A percentile compares a stretch with the other conserved stretches of the same genome.
Evolutionary conservation across 23 tunicate genomes (phyloP).

Genomic region (Trididemnum nubilum): DNA sequence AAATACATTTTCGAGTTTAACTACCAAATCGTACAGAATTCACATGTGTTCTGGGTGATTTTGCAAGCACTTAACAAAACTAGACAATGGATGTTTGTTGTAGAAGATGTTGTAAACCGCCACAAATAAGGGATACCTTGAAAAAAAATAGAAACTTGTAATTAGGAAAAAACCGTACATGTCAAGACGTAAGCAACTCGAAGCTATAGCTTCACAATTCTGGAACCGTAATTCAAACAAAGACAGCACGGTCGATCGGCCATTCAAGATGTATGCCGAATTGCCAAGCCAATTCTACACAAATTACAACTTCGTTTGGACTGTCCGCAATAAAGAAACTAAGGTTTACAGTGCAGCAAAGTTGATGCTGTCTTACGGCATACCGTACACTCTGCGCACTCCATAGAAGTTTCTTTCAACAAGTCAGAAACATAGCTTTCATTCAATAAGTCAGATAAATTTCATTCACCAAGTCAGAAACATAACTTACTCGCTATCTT

Average conservation of each 20-base stretch:
- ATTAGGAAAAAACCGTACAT: background rate
- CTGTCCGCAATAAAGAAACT: no score
- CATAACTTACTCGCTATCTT: conserved; percentile 62
- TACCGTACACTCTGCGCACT: background rate
- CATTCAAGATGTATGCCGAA: no score
- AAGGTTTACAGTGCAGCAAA: no score
- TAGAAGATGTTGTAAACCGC: conserved; percentile 91
- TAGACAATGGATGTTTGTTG: conserved; percentile 61
- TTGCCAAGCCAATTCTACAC: no score
- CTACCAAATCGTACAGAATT: no score
- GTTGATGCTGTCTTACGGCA: background rate
- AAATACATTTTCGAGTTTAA: no score
- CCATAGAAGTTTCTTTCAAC: background rate
- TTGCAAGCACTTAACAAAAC: conserved; percentile 73
- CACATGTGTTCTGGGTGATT: conserved; percentile 96
- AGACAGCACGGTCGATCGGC: no score
- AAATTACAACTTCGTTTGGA: no score
- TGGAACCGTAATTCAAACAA: no score
- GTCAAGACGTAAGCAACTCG: background rate
- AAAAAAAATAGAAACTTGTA: no score
- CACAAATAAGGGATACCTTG: conserved; percentile 85
- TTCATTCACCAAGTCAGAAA: background rate
- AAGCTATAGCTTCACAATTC: background rate
- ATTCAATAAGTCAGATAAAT: background rate
- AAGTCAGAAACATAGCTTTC: background rate